Evolutionary conservation across 2,888 invertebrate genomes (phyloP), one percentile per base, ranked within the genome.

Genomic region (Synergus gifuensis): DNA sequence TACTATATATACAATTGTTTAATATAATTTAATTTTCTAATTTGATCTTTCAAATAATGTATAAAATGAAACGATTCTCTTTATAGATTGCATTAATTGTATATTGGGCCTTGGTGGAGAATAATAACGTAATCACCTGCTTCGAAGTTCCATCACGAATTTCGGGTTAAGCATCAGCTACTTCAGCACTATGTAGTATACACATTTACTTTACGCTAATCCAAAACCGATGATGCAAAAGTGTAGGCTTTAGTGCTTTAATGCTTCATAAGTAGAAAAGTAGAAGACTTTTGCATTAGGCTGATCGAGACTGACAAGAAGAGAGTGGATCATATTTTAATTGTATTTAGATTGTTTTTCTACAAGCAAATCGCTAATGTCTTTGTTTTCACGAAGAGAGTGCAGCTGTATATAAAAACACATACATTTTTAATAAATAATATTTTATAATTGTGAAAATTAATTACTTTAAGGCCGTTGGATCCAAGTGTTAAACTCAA

Each of bases 61-160:
- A 28, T n/a, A 0, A n/a, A 54, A n/a, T n/a, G 8, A n/a, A 5
- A n/a, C n/a, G 0, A 8, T 60, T 22, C 22, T 60, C 92, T 22
- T 94, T 94, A 86, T 93, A 95, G 88, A 90, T 96, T 3, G 90
- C 92, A 36, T 88, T 94, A n/a, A 92, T 91, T 11, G 95, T 96
- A 0, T 94, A 94, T 84, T 96, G 96, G 95, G 94, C 93, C 0
- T 90, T 96, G 76, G 90, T 90, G 40, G 91, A 89, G 2, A 88
- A 93, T 2, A 92, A 93, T 8, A 79, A 84, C 12, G 92, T 94
- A 79, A 88, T 95, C 0, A 87, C 93, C 22, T 96, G 96, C 88
- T 96, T 96, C 92, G 94, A 95, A 92, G 94, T 96, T 62, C 95
- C 95, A 3, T 95, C 95, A n/a, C 95, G 93, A 89, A 96, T 89